Evolutionary conservation across 1,140 invertebrate species (phyloP).

Genomic region (Zeugodacus cucurbitae): DNA sequence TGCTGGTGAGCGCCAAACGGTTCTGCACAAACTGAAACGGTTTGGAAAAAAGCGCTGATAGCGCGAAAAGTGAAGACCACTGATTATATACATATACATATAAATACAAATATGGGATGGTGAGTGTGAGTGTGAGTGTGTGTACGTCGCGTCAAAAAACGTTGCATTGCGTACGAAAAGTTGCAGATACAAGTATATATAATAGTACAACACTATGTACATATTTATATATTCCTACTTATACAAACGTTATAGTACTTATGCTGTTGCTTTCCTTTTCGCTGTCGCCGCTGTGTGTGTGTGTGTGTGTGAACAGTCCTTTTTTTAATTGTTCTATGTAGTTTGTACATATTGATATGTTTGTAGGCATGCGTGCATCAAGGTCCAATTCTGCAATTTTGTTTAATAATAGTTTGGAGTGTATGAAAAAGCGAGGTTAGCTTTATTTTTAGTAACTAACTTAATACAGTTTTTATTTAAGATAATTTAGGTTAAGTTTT

Average conservation of each 20-base stretch:
- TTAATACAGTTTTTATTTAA: too few species aligned
- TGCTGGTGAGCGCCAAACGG: neutral
- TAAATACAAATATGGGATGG: too few species aligned
- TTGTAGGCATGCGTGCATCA: neutral
- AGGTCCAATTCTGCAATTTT: neutral
- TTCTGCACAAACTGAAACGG: constrained; percentile 29
- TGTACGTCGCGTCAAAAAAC: neutral
- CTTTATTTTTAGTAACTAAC: too few species aligned
- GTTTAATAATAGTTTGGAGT: neutral
- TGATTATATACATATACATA: too few species aligned
- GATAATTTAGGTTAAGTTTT: too few species aligned
- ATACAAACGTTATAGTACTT: too few species aligned
- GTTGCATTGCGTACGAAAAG: constrained; percentile 21
- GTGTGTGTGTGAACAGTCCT: neutral
- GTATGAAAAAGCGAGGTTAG: too few species aligned
- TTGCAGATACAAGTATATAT: neutral
- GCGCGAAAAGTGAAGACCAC: neutral
- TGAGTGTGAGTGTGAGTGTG: too few species aligned
- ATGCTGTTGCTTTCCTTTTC: neutral
- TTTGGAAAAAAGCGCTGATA: neutral
- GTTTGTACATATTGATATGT: neutral
- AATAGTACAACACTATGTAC: neutral
- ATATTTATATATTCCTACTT: neutral
- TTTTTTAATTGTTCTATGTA: neutral
- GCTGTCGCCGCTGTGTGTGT: neutral